Evolutionary conservation across 1,140 invertebrate species (phyloP).

Genomic region (Eubasilissa regina): DNA sequence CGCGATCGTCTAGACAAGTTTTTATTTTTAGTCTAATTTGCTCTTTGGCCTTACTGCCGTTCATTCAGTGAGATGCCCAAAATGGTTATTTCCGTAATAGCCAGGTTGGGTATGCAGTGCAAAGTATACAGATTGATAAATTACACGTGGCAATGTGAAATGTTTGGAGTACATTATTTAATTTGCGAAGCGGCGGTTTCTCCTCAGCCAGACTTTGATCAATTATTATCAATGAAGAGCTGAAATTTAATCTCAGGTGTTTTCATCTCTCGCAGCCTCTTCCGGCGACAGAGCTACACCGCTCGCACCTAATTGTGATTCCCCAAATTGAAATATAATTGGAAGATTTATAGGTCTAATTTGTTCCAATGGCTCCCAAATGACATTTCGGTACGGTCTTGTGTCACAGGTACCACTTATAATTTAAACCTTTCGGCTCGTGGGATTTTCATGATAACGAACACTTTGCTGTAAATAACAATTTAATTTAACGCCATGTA

Average conservation of each 20-base stretch:
- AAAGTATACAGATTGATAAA: too few species aligned
- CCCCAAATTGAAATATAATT: conserved; percentile 56
- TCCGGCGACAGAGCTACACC: not conserved
- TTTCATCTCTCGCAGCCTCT: not conserved
- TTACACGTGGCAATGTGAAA: not conserved
- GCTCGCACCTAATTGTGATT: not conserved
- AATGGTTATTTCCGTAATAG: too few species aligned
- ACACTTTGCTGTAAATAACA: too few species aligned
- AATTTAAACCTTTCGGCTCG: too few species aligned
- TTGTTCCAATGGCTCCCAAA: not conserved
- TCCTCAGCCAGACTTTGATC: not conserved
- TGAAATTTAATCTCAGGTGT: not conserved
- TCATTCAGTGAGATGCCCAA: not conserved
- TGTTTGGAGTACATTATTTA: not conserved
- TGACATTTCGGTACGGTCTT: too few species aligned
- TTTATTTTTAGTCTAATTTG: not conserved
- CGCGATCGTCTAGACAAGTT: not conserved
- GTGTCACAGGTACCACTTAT: too few species aligned
- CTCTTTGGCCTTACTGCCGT: not conserved
- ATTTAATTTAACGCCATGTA: too few species aligned
- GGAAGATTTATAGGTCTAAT: conserved; percentile 47
- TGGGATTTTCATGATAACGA: too few species aligned
- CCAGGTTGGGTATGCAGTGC: too few species aligned
- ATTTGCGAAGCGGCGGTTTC: too few species aligned
- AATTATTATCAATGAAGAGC: not conserved